Evolutionary conservation across 2,888 invertebrate genomes (phyloP), one percentile per base, ranked within the genome.

Genomic region (Archaeoteleia sp.): DNA sequence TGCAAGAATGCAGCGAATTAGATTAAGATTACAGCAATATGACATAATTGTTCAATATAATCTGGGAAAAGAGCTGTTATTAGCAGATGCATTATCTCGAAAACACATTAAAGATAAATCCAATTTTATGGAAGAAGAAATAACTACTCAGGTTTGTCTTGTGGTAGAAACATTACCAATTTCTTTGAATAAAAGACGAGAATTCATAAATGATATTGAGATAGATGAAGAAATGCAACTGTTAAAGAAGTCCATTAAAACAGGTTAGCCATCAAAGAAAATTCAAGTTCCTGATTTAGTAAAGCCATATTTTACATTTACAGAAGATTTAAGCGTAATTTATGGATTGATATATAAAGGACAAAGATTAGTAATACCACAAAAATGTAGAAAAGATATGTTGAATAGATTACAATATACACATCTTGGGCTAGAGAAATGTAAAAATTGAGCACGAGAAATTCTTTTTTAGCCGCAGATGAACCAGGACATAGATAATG

Each of bases 61-160:
- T 57, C 15, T 78, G 76, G 1, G 78, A 75, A 13, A 78, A 73
- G 65, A 51, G 60, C n/a, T 55, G 76, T 39, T 65, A 15, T 55
- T 80, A 20, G 74, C 78, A 5, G 79, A 81, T 45, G 70, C 78
- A n/a, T 54, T 82, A 17, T 78, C 78, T 1, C 67, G 78, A 17
- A 63, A 73, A 8, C 55, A 39, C 1, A 23, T 32, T 46, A 15
- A 29, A 14, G 25, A 45, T 30, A 45, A 39, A 20, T 45, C 29
- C 8, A 27, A 34, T 23, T 15, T 39, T 6, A 12, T 55, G 17
- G 62, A 70, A 66, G 35, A 17, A 25, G 62, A 54, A 20, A n/a
- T 54, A 14, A 39, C 48, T 15, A 5, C 37, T 8, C 55, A 54
- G 27, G 27, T 55, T 17, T 9, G 17, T n/a, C 32, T 55, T 10